A percentile compares a stretch with the other conserved stretches of the same genome.
Conservation (phyloP, 2,888 invertebrate genomes). For the Amiota minor region DNA sequence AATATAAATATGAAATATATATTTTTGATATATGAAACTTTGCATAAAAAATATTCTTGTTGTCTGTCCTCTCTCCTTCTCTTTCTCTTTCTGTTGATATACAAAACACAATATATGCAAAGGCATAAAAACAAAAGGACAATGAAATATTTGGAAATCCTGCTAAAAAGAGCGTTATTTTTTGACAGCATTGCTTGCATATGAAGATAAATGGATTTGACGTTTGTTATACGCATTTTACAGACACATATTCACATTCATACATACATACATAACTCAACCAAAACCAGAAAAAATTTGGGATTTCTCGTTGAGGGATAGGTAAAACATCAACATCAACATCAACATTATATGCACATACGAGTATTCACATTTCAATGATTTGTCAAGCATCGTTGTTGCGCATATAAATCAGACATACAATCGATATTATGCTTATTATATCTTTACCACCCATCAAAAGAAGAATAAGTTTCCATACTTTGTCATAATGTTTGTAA, state of each 20-base stretch:
- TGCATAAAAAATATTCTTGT: constrained; percentile 19
- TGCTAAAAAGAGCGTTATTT: constrained; percentile 27
- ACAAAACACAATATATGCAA: not conserved
- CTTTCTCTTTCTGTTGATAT: too few species aligned
- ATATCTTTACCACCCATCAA: not conserved
- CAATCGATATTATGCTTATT: constrained; percentile 22
- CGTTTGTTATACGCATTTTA: constrained; percentile 56
- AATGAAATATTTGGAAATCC: constrained; percentile 3
- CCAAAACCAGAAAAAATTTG: not conserved
- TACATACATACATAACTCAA: not conserved
- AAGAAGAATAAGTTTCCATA: not conserved
- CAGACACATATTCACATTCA: constrained; percentile 13
- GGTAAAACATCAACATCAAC: too few species aligned
- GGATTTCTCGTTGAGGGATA: not conserved
- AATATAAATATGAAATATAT: constrained; percentile 15
- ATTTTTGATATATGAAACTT: constrained; percentile 27
- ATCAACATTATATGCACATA: too few species aligned
- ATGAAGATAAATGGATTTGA: constrained; percentile 66
- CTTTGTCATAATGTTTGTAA: too few species aligned
- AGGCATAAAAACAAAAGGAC: constrained; percentile 20
- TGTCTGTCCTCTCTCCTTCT: not conserved
- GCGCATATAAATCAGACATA: constrained; percentile 17
- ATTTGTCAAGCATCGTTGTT: not conserved
- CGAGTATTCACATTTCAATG: too few species aligned
- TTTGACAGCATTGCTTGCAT: constrained; percentile 45